phyloP scores from a whole-genome alignment of 2,888 invertebrate genomes.

The Monoplex corrugatus region DNA sequence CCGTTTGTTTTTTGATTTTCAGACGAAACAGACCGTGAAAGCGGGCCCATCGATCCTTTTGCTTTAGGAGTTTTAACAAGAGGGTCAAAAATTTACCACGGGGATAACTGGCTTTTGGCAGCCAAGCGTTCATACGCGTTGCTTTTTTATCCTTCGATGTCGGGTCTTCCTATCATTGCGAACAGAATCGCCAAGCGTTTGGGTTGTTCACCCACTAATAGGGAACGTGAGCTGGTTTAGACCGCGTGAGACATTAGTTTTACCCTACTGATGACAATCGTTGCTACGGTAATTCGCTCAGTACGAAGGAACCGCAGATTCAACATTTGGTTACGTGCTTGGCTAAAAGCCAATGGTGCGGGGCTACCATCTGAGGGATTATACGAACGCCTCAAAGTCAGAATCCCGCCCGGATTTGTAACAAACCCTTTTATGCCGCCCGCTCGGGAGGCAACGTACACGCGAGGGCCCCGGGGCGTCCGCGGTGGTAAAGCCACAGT shows the following conservation, averaged over 20 bases:
- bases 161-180: conserved; percentile 89
- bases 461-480: conserved; percentile 18
- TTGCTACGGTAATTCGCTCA: conserved; percentile 42
- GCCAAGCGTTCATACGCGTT: conserved; percentile 85
- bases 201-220: conserved; percentile 77
- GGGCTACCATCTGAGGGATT: conserved; percentile 84
- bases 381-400: conserved; percentile 83
- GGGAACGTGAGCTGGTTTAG: conserved; percentile 82
- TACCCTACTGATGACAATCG: conserved; percentile 37
- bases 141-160: conserved; percentile 86
- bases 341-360: conserved; percentile 86
- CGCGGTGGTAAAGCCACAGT: conserved; percentile 53
- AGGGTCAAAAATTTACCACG: conserved; percentile 88
- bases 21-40: conserved; percentile 85
- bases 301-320: conserved; percentile 79
- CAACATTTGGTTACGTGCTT: conserved; percentile 85
- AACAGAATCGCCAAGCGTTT: conserved; percentile 88
- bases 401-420: conserved; percentile 85
- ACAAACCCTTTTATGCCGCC: conserved; percentile 64
- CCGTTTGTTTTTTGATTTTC: conserved; percentile 87
- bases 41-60: conserved; percentile 46
- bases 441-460: conserved; percentile 81
- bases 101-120: conserved; percentile 87
- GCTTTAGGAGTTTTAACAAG: conserved; percentile 83
- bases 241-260: conserved; percentile 46